These are phyloP conservation scores for Actenoides lindsayi DNA, from an alignment of 2,113 vertebrate genomes.

Conservation along the genomic window DNA sequence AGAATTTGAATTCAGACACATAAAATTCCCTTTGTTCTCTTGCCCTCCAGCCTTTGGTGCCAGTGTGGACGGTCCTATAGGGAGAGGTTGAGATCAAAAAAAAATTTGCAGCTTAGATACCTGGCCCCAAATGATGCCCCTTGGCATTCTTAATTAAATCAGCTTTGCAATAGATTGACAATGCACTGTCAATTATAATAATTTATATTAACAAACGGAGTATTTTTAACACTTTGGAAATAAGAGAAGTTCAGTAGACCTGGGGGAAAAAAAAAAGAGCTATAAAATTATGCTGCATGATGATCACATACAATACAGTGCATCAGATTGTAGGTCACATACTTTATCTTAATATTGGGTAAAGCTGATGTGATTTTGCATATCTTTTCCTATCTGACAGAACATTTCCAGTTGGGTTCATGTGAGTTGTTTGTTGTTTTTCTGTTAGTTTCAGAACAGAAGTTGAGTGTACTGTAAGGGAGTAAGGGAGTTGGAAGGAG, in stretches of 20 bases:
- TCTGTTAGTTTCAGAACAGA: background rate
- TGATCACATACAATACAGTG: conserved; percentile 1
- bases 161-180: conserved; percentile 81
- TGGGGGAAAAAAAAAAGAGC: background rate
- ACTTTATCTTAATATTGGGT: conserved; percentile 26
- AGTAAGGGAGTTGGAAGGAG: background rate
- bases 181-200: conserved; percentile 92
- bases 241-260: conserved; percentile 41
- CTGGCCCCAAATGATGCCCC: conserved; percentile 92
- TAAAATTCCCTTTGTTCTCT: conserved; percentile 90
- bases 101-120: conserved; percentile 78
- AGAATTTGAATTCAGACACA: conserved; percentile 89
- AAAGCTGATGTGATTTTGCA: background rate
- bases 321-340: background rate
- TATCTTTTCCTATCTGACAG: conserved; percentile 11
- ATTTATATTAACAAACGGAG: conserved; percentile 86
- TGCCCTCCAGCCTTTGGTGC: conserved; percentile 93
- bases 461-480: background rate
- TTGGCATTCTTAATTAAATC: conserved; percentile 93
- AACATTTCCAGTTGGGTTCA: background rate
- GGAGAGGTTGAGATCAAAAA: conserved; percentile 89
- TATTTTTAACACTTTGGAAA: conserved; percentile 76
- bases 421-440: background rate
- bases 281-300: conserved; percentile 22
- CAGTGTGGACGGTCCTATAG: conserved; percentile 86